Evolutionary conservation across 2,797 vertebrate genomes (phyloP), one percentile per base, ranked within the genome.

Genomic region (Psittacula echo): DNA sequence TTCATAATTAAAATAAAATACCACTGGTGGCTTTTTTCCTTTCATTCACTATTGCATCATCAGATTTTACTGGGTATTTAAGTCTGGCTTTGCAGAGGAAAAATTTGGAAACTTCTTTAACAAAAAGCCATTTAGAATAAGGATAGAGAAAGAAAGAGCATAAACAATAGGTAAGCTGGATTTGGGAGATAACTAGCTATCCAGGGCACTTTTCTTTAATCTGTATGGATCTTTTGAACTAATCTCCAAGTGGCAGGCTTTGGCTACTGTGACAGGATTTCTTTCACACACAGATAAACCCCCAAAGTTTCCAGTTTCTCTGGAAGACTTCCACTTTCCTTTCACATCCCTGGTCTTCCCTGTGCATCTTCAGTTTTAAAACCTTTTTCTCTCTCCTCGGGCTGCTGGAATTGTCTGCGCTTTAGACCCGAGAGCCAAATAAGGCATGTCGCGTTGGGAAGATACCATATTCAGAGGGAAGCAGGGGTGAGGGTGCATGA

Each of bases 401-500:
- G 61, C 67, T 65, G 74, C 67, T 77, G 89, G 79, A 93, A 65
- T 44, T 72, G 37, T 14, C 53, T 44, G 83, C 3, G 26, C 71
- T 82, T 66, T 19, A 89, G 84, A 87, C 76, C 68, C 53, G 42
- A 3, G 50, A 93, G 85, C 74, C 64, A 60, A 47, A 73, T 39
- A 32, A 92, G 86, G 91, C 88, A 82, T 14, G 77, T 90, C 65
- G 88, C 6, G 8, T 22, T 80, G 94, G 96, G 96, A 93, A 96
- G 94, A 92, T 96, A 95, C 96, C 96, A 96, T 70, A 73, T 93
- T 85, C 72, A 45, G 45, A 81, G 89, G 87, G 93, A 94, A 88
- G 93, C 90, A 91, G 95, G 96, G 96, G 96, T 95, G 94, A 81
- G 91, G 91, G 90, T 91, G 74, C 79, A 10, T 32, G 84, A 73